A percentile compares a stretch with the other conserved stretches of the same genome.
These are phyloP conservation scores for Macrostomum cliftonense DNA, from an alignment of 2,888 invertebrate species.

Conservation along the genomic window DNA sequence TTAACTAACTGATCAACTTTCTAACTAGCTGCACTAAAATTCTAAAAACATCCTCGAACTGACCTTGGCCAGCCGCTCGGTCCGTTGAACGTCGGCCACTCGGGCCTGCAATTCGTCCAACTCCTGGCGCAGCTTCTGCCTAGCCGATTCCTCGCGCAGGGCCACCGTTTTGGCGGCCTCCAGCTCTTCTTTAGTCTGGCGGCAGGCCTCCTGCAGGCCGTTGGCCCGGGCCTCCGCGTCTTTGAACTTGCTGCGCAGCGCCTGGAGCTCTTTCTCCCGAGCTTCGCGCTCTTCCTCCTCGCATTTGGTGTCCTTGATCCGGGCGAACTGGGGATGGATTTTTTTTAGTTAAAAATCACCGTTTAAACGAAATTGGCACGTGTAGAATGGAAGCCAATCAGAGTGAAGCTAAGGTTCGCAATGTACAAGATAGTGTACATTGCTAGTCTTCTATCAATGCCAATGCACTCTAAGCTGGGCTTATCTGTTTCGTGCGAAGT, in stretches of 20 bases:
- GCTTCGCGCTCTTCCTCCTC: conserved; percentile 23
- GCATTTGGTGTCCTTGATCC: conserved; percentile 15
- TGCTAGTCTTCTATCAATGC: too few relatives aligned
- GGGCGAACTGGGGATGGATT: conserved; percentile 12
- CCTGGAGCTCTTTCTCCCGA: conserved; percentile 23
- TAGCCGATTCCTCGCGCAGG: neutral
- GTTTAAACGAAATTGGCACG: too few relatives aligned
- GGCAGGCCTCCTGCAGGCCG: conserved; percentile 22
- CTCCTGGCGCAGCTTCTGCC: conserved; percentile 2
- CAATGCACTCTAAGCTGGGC: too few relatives aligned
- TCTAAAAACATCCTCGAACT: too few relatives aligned
- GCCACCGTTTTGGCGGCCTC: conserved; percentile 5
- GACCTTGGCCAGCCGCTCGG: conserved; percentile 29
- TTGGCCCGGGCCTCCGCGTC: conserved; percentile 24
- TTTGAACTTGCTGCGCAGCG: conserved; percentile 6
- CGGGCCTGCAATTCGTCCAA: conserved; percentile 15
- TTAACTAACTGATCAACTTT: too few relatives aligned
- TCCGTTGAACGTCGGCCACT: conserved; percentile 26
- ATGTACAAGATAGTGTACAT: too few relatives aligned
- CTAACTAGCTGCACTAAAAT: too few relatives aligned
- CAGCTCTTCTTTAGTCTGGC: conserved; percentile 5
- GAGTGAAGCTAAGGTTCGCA: too few relatives aligned
- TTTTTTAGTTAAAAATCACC: neutral
- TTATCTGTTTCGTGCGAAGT: too few relatives aligned
- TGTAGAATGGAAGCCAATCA: too few relatives aligned